Conservation (phyloP, 2,888 invertebrate genomes). For the Unio delphinus region DNA sequence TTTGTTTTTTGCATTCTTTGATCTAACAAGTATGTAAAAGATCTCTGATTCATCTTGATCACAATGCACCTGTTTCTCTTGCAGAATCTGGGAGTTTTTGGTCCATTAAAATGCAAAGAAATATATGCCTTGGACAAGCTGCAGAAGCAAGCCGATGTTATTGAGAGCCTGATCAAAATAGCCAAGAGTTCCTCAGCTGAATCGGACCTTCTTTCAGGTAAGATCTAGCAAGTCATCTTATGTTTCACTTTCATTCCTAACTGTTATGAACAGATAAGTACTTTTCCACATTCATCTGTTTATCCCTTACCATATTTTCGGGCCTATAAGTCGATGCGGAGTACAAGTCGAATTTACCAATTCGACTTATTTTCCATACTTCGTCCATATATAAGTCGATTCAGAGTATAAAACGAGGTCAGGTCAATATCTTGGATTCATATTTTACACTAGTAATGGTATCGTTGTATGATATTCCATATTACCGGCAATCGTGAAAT, state of each 20-base stretch:
- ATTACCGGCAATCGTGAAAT: too few relatives aligned
- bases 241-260: too few relatives aligned
- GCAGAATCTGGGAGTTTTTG: slow-evolving; percentile 72
- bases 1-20: too few relatives aligned
- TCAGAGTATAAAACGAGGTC: too few relatives aligned
- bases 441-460: too few relatives aligned
- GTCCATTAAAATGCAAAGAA: slow-evolving; percentile 73
- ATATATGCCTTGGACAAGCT: slow-evolving; percentile 72
- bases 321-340: too few relatives aligned
- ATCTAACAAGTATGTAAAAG: neutral
- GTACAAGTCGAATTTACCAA: too few relatives aligned
- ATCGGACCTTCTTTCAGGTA: slow-evolving; percentile 62
- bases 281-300: neutral
- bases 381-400: too few relatives aligned
- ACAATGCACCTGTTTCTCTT: slow-evolving; percentile 14
- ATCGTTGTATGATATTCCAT: too few relatives aligned
- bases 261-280: neutral
- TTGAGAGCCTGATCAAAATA: slow-evolving; percentile 71
- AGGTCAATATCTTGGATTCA: too few relatives aligned
- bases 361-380: too few relatives aligned
- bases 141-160: slow-evolving; percentile 72
- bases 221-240: slow-evolving; percentile 4
- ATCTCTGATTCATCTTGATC: neutral
- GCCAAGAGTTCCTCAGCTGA: slow-evolving; percentile 58
- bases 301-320: too few relatives aligned